Evolutionary conservation across 2,888 invertebrate species (phyloP), one percentile per base, ranked within the genome.

Genomic region (Elmis aenea): DNA sequence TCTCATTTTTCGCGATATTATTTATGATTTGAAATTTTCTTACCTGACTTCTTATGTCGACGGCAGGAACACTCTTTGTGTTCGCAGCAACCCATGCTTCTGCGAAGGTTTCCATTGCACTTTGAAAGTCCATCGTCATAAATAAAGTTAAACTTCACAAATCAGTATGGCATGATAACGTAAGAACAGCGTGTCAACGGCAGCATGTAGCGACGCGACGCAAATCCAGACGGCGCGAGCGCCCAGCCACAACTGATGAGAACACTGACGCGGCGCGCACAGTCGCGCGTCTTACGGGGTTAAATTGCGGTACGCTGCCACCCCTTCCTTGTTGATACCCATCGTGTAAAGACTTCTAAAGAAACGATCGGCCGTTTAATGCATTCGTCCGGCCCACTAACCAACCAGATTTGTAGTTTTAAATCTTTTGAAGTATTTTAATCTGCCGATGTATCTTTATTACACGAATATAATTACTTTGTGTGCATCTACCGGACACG

Each of bases 31-130:
- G 13, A 30, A 40, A 26, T 13, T 9, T 18, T 66, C 72, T 73
- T 64, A 83, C 85, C 81, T 85, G 85, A 46, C 79, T 74, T 52
- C 80, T 72, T 59, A 82, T 61, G 30, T 72, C 73, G 49, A 70
- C 70, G 11, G 72, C 69, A 18, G 68, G 72, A 51, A 75, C 76
- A 48, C 76, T 72, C 68, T 85, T 85, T 59, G 85, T 83, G 66
- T 85, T 87, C 68, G 91, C 92, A 53, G 92, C 92, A 58, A 92
- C 91, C 93, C 93, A 94, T 57, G 93, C 93, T 76, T 94, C 93
- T 53, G 93, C 93, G 70, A 94, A 93, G 57, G 93, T 93, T 77
- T 94, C 93, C 93, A 94, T 92, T 59, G 93, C 93, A 80, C 92
- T 92, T 78, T 92, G 91, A 80, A 93, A 92, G 86, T 93, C 93